A percentile compares a stretch with the other conserved stretches of the same genome.
These are phyloP conservation scores for Paragorgia papillata DNA, from an alignment of 92 coral and sea anemone genomes.

Conservation along the genomic window DNA sequence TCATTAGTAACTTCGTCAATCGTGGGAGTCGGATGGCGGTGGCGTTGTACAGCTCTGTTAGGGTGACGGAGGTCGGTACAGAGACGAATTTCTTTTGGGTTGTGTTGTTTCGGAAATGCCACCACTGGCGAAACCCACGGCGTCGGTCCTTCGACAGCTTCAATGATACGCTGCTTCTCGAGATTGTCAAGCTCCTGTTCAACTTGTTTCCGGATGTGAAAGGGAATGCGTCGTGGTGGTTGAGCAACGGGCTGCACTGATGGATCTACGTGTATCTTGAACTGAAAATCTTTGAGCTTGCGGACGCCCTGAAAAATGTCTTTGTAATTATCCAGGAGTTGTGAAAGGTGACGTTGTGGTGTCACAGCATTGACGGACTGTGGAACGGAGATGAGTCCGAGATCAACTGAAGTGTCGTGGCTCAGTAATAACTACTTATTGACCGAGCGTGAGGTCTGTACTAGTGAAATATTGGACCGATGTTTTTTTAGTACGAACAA, in stretches of 20 bases:
- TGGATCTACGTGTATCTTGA: constrained; percentile 37
- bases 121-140: constrained; percentile 31
- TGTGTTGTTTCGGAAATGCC: constrained; percentile 33
- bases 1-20: constrained; percentile 46
- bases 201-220: constrained; percentile 42
- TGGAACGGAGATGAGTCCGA: constrained; percentile 41
- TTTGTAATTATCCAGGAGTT: constrained; percentile 17
- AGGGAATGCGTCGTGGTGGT: constrained; percentile 44
- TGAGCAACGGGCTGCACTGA: constrained; percentile 46
- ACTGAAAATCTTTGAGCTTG: constrained; percentile 42
- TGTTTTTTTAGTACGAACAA: too few relatives aligned
- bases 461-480: too few relatives aligned
- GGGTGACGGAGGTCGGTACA: constrained; percentile 36
- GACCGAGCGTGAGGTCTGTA: too few relatives aligned
- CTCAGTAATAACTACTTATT: too few relatives aligned
- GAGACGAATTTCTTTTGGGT: constrained; percentile 37
- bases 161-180: constrained; percentile 24
- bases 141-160: constrained; percentile 21
- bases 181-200: constrained; percentile 11
- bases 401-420: constrained; percentile 38
- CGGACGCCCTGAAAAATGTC: constrained; percentile 34
- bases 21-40: constrained; percentile 43
- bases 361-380: constrained; percentile 49
- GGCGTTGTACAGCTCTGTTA: constrained; percentile 44
- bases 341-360: not conserved